phyloP scores from a whole-genome alignment of 2,888 invertebrate species.

The Dasypolia templi region DNA sequence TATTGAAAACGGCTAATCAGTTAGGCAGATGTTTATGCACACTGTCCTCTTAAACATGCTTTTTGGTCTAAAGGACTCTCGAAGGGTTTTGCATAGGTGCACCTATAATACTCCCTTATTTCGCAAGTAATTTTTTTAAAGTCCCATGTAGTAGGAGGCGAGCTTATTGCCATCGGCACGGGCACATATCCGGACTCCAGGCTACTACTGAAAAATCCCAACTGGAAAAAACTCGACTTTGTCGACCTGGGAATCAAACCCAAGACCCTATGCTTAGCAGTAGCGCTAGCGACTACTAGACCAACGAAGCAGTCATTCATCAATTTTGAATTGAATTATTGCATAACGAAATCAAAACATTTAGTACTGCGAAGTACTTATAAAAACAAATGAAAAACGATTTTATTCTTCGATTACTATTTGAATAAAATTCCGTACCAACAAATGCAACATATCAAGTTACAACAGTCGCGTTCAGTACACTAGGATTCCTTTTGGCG shows the following conservation, averaged over 20 bases:
- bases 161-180: no score
- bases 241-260: no score
- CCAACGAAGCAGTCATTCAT: neutral
- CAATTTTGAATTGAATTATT: neutral
- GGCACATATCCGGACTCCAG: no score
- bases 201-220: no score
- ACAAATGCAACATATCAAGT: neutral
- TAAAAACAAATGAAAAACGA: neutral
- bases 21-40: no score
- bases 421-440: constrained; percentile 11
- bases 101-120: no score
- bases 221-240: no score
- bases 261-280: neutral
- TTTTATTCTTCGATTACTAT: neutral
- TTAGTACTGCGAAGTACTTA: neutral
- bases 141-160: no score
- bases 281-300: neutral
- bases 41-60: no score
- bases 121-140: no score
- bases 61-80: no score
- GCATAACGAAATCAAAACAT: neutral
- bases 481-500: neutral
- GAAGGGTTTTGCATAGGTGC: no score
- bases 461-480: neutral
- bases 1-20: constrained; percentile 21